phyloP scores from a whole-genome alignment of 2,888 invertebrate genomes.

The Tachystola acroxantha region DNA sequence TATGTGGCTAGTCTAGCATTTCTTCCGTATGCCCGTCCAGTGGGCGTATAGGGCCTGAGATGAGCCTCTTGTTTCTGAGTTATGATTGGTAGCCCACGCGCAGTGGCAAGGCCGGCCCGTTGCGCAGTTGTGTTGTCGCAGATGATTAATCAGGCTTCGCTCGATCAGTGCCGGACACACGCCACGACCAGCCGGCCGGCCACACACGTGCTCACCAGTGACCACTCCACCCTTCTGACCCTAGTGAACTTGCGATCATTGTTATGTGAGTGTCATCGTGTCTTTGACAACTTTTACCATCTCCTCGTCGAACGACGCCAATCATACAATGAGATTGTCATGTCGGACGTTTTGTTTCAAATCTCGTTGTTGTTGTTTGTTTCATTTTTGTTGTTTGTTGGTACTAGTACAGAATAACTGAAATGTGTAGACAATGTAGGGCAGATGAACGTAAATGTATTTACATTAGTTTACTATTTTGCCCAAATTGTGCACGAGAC shows the following conservation, averaged over 20 bases:
- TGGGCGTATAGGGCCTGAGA: constrained; percentile 36
- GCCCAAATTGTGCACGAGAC: no score
- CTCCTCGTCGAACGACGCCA: background rate
- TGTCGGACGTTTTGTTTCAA: no score
- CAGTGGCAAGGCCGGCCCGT: constrained; percentile 53
- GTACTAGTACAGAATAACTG: no score
- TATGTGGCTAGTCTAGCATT: background rate
- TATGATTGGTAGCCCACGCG: constrained; percentile 68
- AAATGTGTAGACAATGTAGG: no score
- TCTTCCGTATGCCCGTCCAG: constrained; percentile 24
- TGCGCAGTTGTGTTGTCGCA: constrained; percentile 58
- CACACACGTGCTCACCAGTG: constrained; percentile 22
- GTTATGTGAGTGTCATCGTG: background rate
- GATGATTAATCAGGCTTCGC: constrained; percentile 67
- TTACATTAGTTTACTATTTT: no score
- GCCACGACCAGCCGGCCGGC: constrained; percentile 43
- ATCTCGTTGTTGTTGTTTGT: no score
- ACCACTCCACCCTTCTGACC: background rate
- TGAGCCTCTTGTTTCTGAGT: constrained; percentile 49
- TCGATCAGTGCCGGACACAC: constrained; percentile 65
- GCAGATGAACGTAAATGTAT: no score
- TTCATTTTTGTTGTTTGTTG: no score
- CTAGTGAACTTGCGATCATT: background rate
- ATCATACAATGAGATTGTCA: no score
- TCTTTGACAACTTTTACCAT: background rate